phyloP scores from a whole-genome alignment of 2,113 vertebrate species.

The Phalacrocorax pelagicus region DNA sequence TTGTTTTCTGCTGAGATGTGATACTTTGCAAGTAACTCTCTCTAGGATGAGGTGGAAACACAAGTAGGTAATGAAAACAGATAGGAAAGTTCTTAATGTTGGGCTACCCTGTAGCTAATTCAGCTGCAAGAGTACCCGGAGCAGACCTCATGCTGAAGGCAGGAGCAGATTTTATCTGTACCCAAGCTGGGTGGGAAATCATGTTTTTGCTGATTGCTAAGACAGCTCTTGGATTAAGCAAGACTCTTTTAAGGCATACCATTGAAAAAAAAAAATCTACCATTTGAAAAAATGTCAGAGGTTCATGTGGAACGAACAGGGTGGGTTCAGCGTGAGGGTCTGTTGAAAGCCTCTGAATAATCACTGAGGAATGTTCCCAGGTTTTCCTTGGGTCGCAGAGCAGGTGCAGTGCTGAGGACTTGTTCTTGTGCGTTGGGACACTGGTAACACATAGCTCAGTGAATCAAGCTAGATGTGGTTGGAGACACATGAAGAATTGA shows the following conservation, averaged over 20 bases:
- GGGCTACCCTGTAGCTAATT: not conserved
- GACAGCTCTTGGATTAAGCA: not conserved
- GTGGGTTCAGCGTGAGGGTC: not conserved
- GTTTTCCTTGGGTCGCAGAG: not conserved
- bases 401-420: not conserved
- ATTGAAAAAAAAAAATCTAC: not conserved
- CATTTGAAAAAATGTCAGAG: not conserved
- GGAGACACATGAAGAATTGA: not conserved
- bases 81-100: not conserved
- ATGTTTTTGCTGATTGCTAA: not conserved
- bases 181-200: not conserved
- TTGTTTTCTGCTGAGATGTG: not conserved
- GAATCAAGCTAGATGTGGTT: rapidly evolving
- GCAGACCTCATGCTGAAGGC: not conserved
- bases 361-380: not conserved
- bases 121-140: not conserved
- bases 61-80: not conserved
- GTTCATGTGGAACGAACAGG: not conserved
- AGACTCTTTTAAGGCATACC: not conserved
- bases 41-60: not conserved
- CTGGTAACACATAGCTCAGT: not conserved
- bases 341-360: not conserved
- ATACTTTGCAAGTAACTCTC: not conserved
- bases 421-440: not conserved
- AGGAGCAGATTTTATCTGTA: not conserved